Conservation (phyloP, 2,888 invertebrate species). For the Petrolisthes cinctipes region DNA sequence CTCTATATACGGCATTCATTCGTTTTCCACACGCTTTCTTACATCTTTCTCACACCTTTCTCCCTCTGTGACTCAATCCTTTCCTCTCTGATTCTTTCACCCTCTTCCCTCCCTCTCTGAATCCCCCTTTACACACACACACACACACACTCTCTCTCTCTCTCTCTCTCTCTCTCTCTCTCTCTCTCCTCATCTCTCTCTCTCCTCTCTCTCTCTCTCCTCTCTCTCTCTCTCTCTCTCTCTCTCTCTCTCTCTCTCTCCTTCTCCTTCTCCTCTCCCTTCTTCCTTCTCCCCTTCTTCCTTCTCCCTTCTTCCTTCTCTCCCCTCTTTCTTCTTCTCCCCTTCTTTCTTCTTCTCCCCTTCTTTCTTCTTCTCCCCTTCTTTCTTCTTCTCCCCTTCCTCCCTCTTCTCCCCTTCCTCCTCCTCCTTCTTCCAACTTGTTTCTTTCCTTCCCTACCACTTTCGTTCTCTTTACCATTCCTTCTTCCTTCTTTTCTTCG, state of each 20-base stretch:
- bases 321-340: background rate
- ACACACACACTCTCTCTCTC: background rate
- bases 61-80: background rate
- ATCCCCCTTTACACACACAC: background rate
- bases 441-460: background rate
- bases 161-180: background rate
- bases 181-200: background rate
- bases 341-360: background rate
- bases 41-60: background rate
- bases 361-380: background rate
- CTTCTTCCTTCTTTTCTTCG: background rate
- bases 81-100: background rate
- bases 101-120: background rate
- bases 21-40: constrained; percentile 7
- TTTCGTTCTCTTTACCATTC: background rate
- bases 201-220: background rate
- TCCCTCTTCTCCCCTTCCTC: background rate
- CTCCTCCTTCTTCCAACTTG: background rate
- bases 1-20: too few relatives aligned
- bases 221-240: background rate
- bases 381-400: background rate
- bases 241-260: background rate
- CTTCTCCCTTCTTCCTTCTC: background rate
- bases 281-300: background rate
- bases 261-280: background rate